phyloP scores from a whole-genome alignment of 1,140 invertebrate species.

The Lethrus apterus region DNA sequence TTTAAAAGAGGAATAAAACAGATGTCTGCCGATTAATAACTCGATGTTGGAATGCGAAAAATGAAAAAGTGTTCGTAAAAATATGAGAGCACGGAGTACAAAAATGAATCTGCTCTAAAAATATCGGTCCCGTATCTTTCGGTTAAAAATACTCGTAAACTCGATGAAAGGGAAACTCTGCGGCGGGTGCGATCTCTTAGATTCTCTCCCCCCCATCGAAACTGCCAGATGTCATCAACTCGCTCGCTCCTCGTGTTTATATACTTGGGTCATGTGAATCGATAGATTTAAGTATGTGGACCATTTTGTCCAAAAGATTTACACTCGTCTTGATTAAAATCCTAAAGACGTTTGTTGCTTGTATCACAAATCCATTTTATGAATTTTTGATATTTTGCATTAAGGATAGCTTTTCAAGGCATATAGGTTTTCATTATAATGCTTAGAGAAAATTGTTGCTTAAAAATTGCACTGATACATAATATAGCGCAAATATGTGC shows the following conservation, averaged over 20 bases:
- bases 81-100: background rate
- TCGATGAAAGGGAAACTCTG: conserved; percentile 7
- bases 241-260: conserved; percentile 12
- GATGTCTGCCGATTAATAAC: conserved; percentile 1
- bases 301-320: no score
- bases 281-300: no score
- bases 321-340: no score
- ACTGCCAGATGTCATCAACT: conserved; percentile 16
- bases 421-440: no score
- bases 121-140: background rate
- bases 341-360: no score
- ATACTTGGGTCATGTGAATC: no score
- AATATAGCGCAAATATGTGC: no score
- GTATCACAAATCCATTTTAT: no score
- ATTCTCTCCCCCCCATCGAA: background rate
- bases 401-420: no score
- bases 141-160: conserved; percentile 9
- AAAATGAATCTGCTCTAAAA: conserved; percentile 6
- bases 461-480: no score
- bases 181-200: background rate
- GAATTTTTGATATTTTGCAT: no score
- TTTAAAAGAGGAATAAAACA: conserved; percentile 8
- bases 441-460: no score
- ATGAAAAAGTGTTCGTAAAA: conserved; percentile 4
- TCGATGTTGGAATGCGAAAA: background rate